Conservation (phyloP, 2,797 vertebrate genomes). For the Aphelocoma californica region DNA sequence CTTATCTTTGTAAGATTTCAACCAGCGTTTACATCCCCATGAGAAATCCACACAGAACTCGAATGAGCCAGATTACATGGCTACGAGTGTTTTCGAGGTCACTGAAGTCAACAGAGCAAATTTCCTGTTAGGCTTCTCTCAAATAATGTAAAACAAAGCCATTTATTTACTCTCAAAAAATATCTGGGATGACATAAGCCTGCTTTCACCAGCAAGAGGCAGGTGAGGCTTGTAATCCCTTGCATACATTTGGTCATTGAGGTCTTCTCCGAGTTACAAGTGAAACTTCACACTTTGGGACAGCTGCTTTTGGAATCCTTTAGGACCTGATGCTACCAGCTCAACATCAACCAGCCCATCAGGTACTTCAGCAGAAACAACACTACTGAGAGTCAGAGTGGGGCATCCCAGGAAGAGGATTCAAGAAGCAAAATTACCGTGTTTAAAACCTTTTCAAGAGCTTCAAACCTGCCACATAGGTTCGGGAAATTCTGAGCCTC, state of each 20-base stretch:
- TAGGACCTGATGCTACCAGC: not conserved
- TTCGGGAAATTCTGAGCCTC: not conserved
- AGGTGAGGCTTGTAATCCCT: not conserved
- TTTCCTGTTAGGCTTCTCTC: not conserved
- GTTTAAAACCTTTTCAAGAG: not conserved
- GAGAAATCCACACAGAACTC: not conserved
- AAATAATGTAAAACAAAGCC: not conserved
- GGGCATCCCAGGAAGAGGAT: not conserved
- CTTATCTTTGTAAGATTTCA: not conserved
- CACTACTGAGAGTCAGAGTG: not conserved
- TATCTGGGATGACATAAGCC: not conserved
- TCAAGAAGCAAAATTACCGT: not conserved
- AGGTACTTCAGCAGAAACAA: not conserved
- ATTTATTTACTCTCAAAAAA: not conserved
- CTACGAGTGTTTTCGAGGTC: fast-evolving
- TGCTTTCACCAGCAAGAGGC: not conserved
- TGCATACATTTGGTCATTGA: not conserved
- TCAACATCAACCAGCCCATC: not conserved
- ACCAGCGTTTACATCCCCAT: not conserved
- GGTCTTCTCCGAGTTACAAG: not conserved
- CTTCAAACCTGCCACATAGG: not conserved
- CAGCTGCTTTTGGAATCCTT: not conserved
- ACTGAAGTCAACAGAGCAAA: not conserved
- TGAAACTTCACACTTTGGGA: not conserved
- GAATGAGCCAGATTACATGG: not conserved